Percentiles rank a stretch among this genome's conserved stretches.
Conservation (phyloP, 2,888 invertebrate species). For the Oithona nana region DNA sequence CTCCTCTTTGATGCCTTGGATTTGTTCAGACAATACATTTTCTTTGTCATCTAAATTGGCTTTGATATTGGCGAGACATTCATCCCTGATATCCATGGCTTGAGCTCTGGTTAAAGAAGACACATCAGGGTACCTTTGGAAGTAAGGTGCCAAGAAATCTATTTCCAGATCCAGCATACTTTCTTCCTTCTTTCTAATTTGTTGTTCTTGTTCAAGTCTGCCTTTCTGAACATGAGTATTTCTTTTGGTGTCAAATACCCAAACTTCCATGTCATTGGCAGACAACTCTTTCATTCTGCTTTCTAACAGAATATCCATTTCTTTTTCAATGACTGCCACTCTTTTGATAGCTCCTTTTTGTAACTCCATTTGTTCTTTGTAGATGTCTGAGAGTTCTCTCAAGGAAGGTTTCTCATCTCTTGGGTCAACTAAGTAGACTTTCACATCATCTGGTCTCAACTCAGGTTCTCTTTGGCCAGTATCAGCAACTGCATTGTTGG, state of each 20-base stretch:
- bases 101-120: conserved; percentile 3
- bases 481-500: not conserved
- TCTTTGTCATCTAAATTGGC: not conserved
- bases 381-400: not conserved
- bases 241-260: conserved; percentile 7
- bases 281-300: conserved; percentile 8
- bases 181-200: not conserved
- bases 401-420: conserved; percentile 6
- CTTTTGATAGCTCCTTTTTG: conserved; percentile 8
- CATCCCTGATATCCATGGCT: conserved; percentile 17
- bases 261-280: conserved; percentile 11
- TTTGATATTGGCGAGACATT: not conserved
- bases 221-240: not conserved
- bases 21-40: not conserved
- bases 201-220: not conserved
- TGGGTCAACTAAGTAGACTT: conserved; percentile 16
- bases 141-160: conserved; percentile 16
- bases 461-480: not conserved
- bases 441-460: conserved; percentile 8
- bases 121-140: not conserved
- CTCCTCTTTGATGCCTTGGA: not conserved
- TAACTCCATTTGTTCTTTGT: not conserved
- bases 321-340: not conserved
- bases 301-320: conserved; percentile 8
- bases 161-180: conserved; percentile 11